Conservation (phyloP, 1,140 invertebrate species). For the Harlomillsia oculata region DNA sequence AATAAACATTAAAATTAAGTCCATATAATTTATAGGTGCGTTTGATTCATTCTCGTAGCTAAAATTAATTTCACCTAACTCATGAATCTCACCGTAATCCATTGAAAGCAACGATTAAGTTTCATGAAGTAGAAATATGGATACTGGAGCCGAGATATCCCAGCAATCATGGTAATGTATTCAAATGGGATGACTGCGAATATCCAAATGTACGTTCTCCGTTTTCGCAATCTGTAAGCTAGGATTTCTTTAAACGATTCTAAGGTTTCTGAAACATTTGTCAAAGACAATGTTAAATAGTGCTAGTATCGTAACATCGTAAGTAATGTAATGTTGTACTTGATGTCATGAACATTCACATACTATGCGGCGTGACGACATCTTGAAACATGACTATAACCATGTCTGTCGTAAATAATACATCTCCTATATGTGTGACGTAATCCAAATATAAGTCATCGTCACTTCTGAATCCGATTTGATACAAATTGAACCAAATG, state of each 20-base stretch:
- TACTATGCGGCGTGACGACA: slow-evolving; percentile 29
- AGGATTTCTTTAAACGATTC: slow-evolving; percentile 27
- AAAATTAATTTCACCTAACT: no score
- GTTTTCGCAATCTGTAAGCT: neutral
- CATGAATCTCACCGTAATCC: neutral
- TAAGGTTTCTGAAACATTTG: slow-evolving; percentile 20
- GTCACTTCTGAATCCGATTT: slow-evolving; percentile 14
- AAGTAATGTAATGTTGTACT: no score
- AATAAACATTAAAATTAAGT: no score
- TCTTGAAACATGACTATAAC: slow-evolving; percentile 16
- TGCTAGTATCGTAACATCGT: neutral
- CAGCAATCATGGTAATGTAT: slow-evolving; percentile 14
- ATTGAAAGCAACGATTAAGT: slow-evolving; percentile 8
- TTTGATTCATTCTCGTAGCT: no score
- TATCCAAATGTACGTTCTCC: slow-evolving; percentile 16
- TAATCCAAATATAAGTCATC: slow-evolving; percentile 3
- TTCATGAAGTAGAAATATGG: slow-evolving; percentile 9
- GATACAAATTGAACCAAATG: slow-evolving; percentile 21
- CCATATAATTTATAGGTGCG: no score
- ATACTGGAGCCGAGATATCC: neutral
- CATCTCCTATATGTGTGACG: slow-evolving; percentile 15
- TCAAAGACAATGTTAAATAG: neutral
- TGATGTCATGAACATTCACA: no score
- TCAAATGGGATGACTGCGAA: slow-evolving; percentile 28
- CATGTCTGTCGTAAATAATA: slow-evolving; percentile 21